These are phyloP conservation scores for Oceanodroma leucorhoa DNA, from an alignment of 2,797 vertebrate genomes.

Conservation along the genomic window DNA sequence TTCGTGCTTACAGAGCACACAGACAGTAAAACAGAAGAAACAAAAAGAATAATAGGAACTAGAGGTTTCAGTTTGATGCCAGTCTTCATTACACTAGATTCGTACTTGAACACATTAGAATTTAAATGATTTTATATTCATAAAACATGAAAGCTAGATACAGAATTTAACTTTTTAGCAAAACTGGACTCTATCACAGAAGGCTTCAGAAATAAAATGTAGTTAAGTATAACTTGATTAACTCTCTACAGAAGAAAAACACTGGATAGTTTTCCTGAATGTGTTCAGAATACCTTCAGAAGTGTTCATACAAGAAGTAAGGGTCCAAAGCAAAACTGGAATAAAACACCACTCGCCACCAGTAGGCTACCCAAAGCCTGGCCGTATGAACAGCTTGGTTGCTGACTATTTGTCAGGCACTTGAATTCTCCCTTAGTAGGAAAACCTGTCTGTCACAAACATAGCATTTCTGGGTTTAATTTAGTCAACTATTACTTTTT, in stretches of 20 bases:
- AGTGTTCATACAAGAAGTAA: not conserved
- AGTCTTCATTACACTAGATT: constrained; percentile 9
- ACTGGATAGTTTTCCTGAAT: not conserved
- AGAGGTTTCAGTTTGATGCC: constrained; percentile 31
- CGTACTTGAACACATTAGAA: constrained; percentile 44
- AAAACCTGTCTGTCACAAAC: not conserved
- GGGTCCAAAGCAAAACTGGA: not conserved
- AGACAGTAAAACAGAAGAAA: not conserved
- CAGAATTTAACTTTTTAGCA: constrained; percentile 40
- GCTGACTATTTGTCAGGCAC: not conserved
- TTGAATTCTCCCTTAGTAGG: not conserved
- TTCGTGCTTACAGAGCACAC: not conserved
- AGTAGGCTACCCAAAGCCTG: not conserved
- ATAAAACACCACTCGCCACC: not conserved
- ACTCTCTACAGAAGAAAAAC: not conserved
- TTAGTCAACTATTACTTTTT: not conserved
- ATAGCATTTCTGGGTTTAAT: not conserved
- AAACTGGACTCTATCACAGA: constrained; percentile 7
- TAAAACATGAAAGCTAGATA: constrained; percentile 10
- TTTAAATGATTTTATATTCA: constrained; percentile 17
- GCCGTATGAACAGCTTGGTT: not conserved
- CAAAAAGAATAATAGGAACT: not conserved
- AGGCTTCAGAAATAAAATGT: not conserved
- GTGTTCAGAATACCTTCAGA: not conserved
- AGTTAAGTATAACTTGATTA: not conserved